Evolutionary conservation across 2,797 vertebrate genomes (phyloP), one percentile per base, ranked within the genome.

Genomic region (Sphaeramia orbicularis): DNA sequence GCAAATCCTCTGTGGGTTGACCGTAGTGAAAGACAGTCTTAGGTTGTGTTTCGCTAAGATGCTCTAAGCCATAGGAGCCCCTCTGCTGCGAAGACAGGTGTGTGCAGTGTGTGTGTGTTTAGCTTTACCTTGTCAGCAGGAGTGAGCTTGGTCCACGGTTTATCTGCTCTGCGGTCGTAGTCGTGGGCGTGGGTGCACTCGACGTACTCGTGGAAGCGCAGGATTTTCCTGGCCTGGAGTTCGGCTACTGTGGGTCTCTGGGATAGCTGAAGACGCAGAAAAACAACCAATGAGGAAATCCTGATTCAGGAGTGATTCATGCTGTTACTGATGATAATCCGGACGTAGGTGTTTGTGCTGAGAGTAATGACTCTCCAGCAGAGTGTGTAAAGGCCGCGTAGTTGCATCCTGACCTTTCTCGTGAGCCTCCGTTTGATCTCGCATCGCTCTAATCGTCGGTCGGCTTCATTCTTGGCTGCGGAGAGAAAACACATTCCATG

Each of bases 371-470:
- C 53, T 35, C 37, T 36, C 16, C n/a, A 53, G 50, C 41, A 11
- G 14, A 13, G 43, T 50, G 18, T 14, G 11, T 41, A 11, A 10
- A 2, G 7, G 57, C 36, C 24, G 12, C 4, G 21, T 5, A 3
- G 11, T 13, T 9, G 40, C n/a, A 50, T 67, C 16, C 80, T 79
- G 92, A 99, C 98, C 97, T 99, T 99, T 91, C 97, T 96, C 21
- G 97, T 99, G 65, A 99, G 96, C 49, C 97, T 93, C 37, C 98
- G 95, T 76, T 99, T 99, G 90, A 99, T 98, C 90, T 99, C 97
- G 0, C 93, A 90, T 80, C 97, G 95, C 90, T 99, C 98, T 42
- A 94, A 90, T 30, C 96, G 94, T 1, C 96, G 93, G 74, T 97
- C 96, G 2, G 90, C 93, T 91, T 99, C 97, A 9, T 97, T 97